Base-by-base conservation (phyloP, 1,140 invertebrate genomes). In the Drosophila sulfurigaster region DNA sequence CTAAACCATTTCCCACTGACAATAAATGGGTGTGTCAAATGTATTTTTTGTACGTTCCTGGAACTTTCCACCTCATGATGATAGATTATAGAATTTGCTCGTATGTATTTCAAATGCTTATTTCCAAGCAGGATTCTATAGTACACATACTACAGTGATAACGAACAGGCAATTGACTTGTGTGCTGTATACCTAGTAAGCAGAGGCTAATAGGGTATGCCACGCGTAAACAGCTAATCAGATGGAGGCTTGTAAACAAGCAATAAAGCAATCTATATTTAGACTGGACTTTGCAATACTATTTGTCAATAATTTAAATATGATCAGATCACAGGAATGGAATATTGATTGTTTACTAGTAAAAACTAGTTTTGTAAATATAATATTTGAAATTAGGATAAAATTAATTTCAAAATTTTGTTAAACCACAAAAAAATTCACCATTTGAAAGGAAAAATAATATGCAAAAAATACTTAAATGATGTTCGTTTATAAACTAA, bases 11-110 rank as follows among this genome's bases (percentile, higher is more conserved):
- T 28, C 66, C 30, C 6, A 35, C 48, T 43, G 58, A 63, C 5
- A 67, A 60, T 51, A 68, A 60, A 60, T 56, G 56, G 64, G 48
- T 66, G 69, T 72, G 69, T 72, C 62, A 38, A 16, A 20, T 20
- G 20, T 11, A 8, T 56, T 28, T 63, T 46, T 56, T 28, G 1
- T 54, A 35, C 8, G 63, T 48, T 32, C 41, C 25, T 56, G 63
- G 25, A 65, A 65, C 63, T 65, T 56, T 65, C 63, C 49, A 43
- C 25, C 38, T 13, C 4, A 59, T 43, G 20, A 59, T 43, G 41
- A 2, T 43, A 43, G 41, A 43, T 43, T 59, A 15, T 45, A 59
- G 38, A 15, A 45, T 65, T 30, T 32, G 5, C 25, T 56, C n/a
- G 13, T 65, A 11, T 45, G 41, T 52, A 28, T 52, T 25, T 7